Evolutionary conservation across 2,113 vertebrate genomes (phyloP).

Genomic region (Etia nguti): DNA sequence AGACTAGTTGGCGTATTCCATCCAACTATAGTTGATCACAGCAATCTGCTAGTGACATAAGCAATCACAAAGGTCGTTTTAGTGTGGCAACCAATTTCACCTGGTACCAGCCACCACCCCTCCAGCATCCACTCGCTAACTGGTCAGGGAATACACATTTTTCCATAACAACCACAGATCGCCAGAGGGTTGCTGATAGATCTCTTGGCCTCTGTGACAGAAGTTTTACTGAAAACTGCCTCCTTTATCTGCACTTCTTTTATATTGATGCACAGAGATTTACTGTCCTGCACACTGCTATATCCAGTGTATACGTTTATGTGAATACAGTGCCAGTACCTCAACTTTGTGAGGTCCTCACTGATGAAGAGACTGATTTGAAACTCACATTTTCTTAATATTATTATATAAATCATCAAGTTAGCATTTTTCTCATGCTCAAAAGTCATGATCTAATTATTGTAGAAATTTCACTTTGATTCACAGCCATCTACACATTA

Average conservation of each 20-base stretch:
- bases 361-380: not conserved
- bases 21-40: accelerated
- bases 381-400: not conserved
- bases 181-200: not conserved
- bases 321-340: not conserved
- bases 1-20: not conserved
- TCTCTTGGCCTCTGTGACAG: not conserved
- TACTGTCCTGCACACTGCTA: not conserved
- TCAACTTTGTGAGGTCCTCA: not conserved
- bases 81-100: not conserved
- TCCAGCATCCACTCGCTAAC: not conserved
- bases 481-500: not conserved
- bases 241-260: not conserved
- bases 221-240: not conserved
- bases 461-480: not conserved
- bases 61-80: not conserved
- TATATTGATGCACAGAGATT: not conserved
- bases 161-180: not conserved
- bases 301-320: not conserved
- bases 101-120: not conserved
- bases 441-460: not conserved
- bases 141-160: not conserved
- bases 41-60: not conserved
- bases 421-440: not conserved
- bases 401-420: not conserved